Evolutionary conservation across 2,797 vertebrate species (phyloP), one percentile per base, ranked within the genome.

Genomic region (Myiotriccus ornatus): DNA sequence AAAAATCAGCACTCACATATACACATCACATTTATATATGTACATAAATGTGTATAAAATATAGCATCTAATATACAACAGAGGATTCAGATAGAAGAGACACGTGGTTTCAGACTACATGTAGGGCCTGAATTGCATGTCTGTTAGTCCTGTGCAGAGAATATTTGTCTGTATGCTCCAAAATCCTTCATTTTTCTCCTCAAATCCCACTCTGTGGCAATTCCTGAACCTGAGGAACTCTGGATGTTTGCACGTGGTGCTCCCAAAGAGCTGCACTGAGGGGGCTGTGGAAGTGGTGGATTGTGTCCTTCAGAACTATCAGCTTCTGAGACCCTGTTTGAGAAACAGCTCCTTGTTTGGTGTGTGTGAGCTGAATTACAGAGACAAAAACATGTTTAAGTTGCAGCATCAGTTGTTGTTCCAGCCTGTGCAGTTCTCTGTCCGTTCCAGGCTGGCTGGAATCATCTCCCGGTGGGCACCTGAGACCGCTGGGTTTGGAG

Each of bases 21-120:
- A 1, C 9, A 10, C 14, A 12, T 17, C 5, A 5, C 12, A 14
- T 43, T 21, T 1, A 6, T 1, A 12, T 3, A 5, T 43, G 30
- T 21, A 30, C 9, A 21, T 19, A 37, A n/a, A 62, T 25, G 22
- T 6, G 19, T 15, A 63, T 11, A 43, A 89, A 44, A 64, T 9
- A 24, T 0, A 28, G 7, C 27, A 15, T 60, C 12, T 20, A 60
- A 27, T 23, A 43, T 8, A 9, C 1, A 43, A 3, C 10, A 4
- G 14, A 4, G 27, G 10, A 57, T 20, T 70, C 25, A 43, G 39
- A 5, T 1, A 18, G 49, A 67, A 46, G 24, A 50, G 16, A 16
- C 8, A 1, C 15, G 24, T 59, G 17, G 3, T 52, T 46, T 34
- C 50, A 73, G 3, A 4, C 52, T 5, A 22, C 10, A 4, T 0